Conservation (phyloP, 2,888 invertebrate genomes). For the Platyscelio sp. region DNA sequence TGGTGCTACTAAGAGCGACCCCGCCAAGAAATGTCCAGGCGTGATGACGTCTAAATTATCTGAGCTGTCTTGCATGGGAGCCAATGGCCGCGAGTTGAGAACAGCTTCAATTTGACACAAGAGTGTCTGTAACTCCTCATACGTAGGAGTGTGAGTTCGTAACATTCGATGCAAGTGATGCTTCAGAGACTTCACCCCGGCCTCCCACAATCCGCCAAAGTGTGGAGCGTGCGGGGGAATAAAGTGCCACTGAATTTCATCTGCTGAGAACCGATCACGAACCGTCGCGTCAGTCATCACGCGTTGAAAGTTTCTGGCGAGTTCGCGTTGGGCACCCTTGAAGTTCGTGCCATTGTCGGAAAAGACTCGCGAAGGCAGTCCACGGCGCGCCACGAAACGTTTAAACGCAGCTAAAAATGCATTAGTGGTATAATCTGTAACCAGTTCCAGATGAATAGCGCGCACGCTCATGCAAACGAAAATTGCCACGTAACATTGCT, state of each 20-base stretch:
- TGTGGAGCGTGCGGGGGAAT: not conserved
- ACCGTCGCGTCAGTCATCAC: not conserved
- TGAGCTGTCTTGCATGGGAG: not conserved
- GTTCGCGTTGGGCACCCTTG: not conserved
- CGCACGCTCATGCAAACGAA: not conserved
- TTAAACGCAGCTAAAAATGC: not conserved
- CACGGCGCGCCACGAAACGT: not conserved
- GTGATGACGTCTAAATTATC: not conserved
- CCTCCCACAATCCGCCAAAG: not conserved
- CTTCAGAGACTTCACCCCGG: not conserved
- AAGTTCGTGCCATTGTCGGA: not conserved
- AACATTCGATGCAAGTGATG: not conserved
- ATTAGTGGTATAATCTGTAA: not conserved
- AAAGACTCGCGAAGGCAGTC: not conserved
- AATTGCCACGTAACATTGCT: not conserved
- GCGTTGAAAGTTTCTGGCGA: not conserved
- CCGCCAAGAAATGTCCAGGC: conserved; percentile 39
- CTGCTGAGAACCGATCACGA: not conserved
- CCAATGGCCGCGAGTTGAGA: not conserved
- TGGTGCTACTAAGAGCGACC: conserved; percentile 53
- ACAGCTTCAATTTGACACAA: not conserved
- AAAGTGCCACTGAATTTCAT: not conserved
- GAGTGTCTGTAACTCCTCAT: not conserved
- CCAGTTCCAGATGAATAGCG: conserved; percentile 5
- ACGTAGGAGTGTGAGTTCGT: not conserved